Evolutionary conservation across 2,888 invertebrate species (phyloP), one percentile per base, ranked within the genome.

Genomic region (Eupithecia vulgata): DNA sequence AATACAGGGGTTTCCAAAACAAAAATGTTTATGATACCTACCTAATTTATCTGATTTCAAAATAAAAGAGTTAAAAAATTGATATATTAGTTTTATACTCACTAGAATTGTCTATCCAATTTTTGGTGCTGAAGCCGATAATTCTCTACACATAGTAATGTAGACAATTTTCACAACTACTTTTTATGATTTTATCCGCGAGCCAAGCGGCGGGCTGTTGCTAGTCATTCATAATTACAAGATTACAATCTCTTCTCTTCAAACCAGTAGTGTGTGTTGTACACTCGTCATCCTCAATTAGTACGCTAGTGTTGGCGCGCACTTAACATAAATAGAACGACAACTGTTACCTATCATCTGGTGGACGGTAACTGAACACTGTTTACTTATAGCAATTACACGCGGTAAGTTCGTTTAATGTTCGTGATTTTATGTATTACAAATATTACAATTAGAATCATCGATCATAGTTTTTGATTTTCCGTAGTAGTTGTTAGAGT

Each of bases 251-350:
- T 57, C 25, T 34, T 35, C 34, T 61, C 15, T 61, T 30, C 59
- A 61, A 34, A 25, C 15, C 30, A 61, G 17, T 35, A 62, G 62
- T 62, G 62, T 64, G 2, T n/a, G n/a, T 7, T 64, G 35, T 37
- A 10, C 61, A 61, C 37, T 59, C 65, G 73, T 76, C 71, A 71
- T 68, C 68, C 42, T 69, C 75, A 72, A 75, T 72, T 75, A 72
- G 75, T 72, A 66, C 40, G 72, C 59, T 71, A 70, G 76, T 74
- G 73, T 71, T 65, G 76, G 68, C 72, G 68, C 45, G 65, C 79
- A 77, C 79, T 80, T 75, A 73, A 73, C 77, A 69, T 72, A 78
- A 77, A 78, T 77, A 78, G 74, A 76, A 76, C 77, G 77, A 80
- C 78, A 81, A 79, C 79, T 79, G 80, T 76, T 75, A 73, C 74